These are phyloP conservation scores for Mormyrus iriodes DNA, from an alignment of 2,113 vertebrate species.

Conservation along the genomic window DNA sequence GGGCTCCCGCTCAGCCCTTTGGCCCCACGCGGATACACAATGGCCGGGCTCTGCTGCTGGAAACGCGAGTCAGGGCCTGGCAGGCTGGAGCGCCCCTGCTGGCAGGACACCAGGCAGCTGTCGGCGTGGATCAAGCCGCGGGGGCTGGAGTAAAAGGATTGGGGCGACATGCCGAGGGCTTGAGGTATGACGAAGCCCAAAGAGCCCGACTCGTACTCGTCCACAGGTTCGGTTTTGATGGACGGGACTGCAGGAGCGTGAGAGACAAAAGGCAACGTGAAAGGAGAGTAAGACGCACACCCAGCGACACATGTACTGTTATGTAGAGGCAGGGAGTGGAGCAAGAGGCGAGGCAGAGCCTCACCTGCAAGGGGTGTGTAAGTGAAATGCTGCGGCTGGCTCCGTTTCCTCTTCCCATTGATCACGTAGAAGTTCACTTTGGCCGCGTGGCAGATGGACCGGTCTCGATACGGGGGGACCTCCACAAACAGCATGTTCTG, in stretches of 20 bases:
- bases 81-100: slow-evolving; percentile 73
- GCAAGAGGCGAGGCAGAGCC: neutral
- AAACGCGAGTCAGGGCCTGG: slow-evolving; percentile 72
- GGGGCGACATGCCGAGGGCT: slow-evolving; percentile 73
- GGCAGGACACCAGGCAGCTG: slow-evolving; percentile 82
- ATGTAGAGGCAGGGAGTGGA: neutral
- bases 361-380: slow-evolving; percentile 80
- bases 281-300: neutral
- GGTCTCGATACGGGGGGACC: slow-evolving; percentile 82
- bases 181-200: slow-evolving; percentile 75
- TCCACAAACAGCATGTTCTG: slow-evolving; percentile 96
- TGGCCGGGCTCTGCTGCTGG: slow-evolving; percentile 80
- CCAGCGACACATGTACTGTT: neutral
- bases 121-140: slow-evolving; percentile 70
- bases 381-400: slow-evolving; percentile 90
- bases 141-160: slow-evolving; percentile 77
- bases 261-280: neutral
- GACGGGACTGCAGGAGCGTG: slow-evolving; percentile 67
- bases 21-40: slow-evolving; percentile 73
- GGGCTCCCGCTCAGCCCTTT: slow-evolving; percentile 76
- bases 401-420: slow-evolving; percentile 94
- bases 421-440: slow-evolving; percentile 97
- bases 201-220: slow-evolving; percentile 81
- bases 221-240: slow-evolving; percentile 91
- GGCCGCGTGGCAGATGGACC: slow-evolving; percentile 66